Conservation (phyloP, 1,140 invertebrate genomes). For the Pogonomyrmex californicus region DNA sequence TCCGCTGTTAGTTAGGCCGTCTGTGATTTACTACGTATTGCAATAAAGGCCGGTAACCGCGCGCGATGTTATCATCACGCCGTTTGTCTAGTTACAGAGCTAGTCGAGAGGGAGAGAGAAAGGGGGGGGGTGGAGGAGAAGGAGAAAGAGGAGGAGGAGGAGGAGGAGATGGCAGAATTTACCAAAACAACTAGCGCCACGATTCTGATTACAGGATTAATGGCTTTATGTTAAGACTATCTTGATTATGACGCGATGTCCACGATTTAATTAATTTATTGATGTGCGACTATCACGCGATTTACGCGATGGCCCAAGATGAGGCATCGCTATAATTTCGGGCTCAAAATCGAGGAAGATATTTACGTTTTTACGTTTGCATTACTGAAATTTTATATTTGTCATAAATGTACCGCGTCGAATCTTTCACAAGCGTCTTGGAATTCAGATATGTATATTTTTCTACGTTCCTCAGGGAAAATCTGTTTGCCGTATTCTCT, state of each 20-base stretch:
- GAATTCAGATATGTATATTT: slow-evolving; percentile 16
- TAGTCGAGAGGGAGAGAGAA: not conserved
- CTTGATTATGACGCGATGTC: slow-evolving; percentile 57
- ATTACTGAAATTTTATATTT: slow-evolving; percentile 6
- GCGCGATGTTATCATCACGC: slow-evolving; percentile 53
- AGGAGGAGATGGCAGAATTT: slow-evolving; percentile 45
- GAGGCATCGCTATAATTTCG: not conserved
- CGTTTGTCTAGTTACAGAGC: slow-evolving; percentile 62
- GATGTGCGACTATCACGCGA: slow-evolving; percentile 26
- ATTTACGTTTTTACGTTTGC: not conserved
- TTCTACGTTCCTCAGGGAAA: not conserved
- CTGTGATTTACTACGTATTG: slow-evolving; percentile 64
- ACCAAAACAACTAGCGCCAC: slow-evolving; percentile 59
- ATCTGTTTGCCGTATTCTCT: slow-evolving; percentile 30
- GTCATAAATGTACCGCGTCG: not conserved
- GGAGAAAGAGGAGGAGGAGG: slow-evolving; percentile 24
- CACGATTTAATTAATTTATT: slow-evolving; percentile 52
- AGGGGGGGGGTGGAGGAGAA: too few species aligned
- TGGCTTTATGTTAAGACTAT: slow-evolving; percentile 55
- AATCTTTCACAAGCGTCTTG: slow-evolving; percentile 17
- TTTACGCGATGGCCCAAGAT: not conserved
- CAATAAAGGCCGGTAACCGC: slow-evolving; percentile 61
- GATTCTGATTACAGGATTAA: slow-evolving; percentile 52
- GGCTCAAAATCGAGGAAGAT: not conserved
- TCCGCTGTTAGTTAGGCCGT: slow-evolving; percentile 59